A percentile compares a stretch with the other conserved stretches of the same genome.
Evolutionary conservation across 2,888 invertebrate species (phyloP).

Genomic region (Tetragonula carbonaria): DNA sequence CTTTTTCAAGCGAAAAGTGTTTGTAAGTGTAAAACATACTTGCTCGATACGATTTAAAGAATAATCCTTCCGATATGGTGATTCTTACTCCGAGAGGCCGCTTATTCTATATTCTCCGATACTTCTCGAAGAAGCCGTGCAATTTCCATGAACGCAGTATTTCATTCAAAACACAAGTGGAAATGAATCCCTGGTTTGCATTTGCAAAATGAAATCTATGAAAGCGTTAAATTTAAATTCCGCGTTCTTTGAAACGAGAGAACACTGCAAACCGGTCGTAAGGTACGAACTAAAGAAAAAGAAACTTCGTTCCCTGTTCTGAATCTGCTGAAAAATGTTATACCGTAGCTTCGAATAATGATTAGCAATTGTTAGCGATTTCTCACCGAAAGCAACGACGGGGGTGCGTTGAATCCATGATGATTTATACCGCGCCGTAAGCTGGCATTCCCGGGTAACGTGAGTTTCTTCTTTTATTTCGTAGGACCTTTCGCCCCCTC

Average conservation of each 20-base stretch:
- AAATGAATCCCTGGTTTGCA: neutral
- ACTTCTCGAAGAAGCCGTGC: neutral
- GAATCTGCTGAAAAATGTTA: neutral
- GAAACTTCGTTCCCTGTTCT: neutral
- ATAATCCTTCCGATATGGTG: neutral
- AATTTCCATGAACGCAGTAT: neutral
- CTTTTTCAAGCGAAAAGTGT: neutral
- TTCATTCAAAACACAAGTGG: neutral
- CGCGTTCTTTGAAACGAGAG: neutral
- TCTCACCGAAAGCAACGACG: neutral
- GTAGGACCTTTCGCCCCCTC: slow-evolving; percentile 2
- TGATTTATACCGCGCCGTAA: slow-evolving; percentile 34
- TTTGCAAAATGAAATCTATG: neutral
- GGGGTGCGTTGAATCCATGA: slow-evolving; percentile 25
- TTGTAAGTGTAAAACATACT: neutral
- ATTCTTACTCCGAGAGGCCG: neutral
- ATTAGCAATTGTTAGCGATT: slow-evolving; percentile 13
- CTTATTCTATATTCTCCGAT: neutral
- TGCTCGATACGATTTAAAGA: neutral
- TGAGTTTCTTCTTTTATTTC: slow-evolving; percentile 26
- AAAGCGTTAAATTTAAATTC: neutral
- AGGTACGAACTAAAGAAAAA: neutral
- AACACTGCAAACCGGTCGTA: neutral
- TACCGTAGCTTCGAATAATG: neutral
- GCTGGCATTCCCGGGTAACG: slow-evolving; percentile 8